Conservation (phyloP, 30 jellyfish, hydroid and myxozoan genomes). For the Aurelia aurita region DNA sequence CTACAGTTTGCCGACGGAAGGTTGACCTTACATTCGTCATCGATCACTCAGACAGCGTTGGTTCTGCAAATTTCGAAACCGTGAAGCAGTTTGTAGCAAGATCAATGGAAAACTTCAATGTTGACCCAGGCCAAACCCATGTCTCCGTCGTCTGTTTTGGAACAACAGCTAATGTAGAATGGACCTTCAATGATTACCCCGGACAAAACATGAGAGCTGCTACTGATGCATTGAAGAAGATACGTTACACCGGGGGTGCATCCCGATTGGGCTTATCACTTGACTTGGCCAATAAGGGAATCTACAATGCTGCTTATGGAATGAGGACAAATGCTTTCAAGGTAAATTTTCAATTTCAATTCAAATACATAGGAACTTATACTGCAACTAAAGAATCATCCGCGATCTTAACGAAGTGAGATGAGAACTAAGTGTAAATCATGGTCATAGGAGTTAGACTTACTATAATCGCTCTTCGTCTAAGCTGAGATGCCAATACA, state of each 20-base stretch:
- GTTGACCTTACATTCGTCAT: conserved; percentile 86
- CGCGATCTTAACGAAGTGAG: no score
- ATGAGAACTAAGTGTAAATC: no score
- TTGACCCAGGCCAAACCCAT: conserved; percentile 80
- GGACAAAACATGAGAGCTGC: conserved; percentile 72
- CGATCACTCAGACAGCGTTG: conserved; percentile 73
- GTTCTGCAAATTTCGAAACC: conserved; percentile 57
- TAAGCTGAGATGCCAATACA: no score
- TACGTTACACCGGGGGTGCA: conserved; percentile 71
- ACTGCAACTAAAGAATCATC: no score
- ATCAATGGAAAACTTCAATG: conserved; percentile 62
- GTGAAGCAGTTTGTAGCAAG: conserved; percentile 64
- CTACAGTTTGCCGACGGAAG: conserved; percentile 74
- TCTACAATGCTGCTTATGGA: conserved; percentile 68
- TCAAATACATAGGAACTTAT: no score
- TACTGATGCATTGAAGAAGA: conserved; percentile 32
- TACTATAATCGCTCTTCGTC: no score
- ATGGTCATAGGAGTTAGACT: no score
- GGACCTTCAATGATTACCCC: conserved; percentile 77
- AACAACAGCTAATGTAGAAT: conserved; percentile 75
- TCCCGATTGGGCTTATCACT: conserved; percentile 87
- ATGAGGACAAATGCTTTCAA: conserved; percentile 66
- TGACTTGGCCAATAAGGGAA: conserved; percentile 71
- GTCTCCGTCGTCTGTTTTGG: conserved; percentile 85
- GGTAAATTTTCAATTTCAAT: conserved; percentile 27